phyloP scores from a whole-genome alignment of 2,888 invertebrate species.

The Machimus atricapillus region DNA sequence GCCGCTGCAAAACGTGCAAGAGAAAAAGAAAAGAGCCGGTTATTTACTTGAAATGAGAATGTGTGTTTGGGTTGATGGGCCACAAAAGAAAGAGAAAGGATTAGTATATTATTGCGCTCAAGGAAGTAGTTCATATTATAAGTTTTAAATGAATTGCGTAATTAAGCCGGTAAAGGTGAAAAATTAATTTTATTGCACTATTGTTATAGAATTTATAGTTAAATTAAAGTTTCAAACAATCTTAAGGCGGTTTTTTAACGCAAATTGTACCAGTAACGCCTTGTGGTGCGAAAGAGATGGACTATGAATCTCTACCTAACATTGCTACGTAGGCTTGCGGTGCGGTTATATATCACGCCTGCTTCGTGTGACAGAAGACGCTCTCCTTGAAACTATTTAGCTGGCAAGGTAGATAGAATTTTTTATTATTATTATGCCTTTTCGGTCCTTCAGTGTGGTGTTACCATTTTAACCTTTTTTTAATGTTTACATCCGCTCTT shows the following conservation, averaged over 20 bases:
- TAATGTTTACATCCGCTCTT: neutral
- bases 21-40: neutral
- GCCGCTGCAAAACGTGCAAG: neutral
- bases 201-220: neutral
- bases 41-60: neutral
- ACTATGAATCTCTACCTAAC: neutral
- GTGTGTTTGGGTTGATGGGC: neutral
- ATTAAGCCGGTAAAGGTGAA: neutral
- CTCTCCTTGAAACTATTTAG: constrained; percentile 11
- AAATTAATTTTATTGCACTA: neutral
- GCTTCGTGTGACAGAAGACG: neutral
- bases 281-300: neutral
- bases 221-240: neutral
- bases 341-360: neutral
- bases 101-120: neutral
- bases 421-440: neutral
- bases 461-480: neutral
- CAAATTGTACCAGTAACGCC: neutral
- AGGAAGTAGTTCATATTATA: neutral
- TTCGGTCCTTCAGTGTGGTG: neutral
- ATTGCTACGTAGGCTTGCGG: neutral
- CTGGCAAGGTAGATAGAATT: neutral
- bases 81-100: neutral
- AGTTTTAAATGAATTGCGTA: neutral
- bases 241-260: neutral